These are phyloP conservation scores for Orbicella faveolata DNA, from an alignment of 64 coral and sea anemone species.

Conservation along the genomic window DNA sequence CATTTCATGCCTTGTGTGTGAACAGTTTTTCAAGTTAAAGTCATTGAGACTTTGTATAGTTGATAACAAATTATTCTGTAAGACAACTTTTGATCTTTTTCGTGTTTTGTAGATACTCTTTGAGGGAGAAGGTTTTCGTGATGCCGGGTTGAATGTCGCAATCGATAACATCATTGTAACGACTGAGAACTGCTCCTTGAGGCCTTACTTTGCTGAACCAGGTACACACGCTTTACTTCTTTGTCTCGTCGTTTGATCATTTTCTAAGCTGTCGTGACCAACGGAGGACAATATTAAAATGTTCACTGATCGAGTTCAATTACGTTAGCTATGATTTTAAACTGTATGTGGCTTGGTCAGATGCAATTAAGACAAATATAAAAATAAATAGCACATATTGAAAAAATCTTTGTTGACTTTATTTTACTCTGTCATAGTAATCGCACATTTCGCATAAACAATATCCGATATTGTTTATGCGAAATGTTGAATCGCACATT, in stretches of 20 bases:
- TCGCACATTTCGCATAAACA: no score
- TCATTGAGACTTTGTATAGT: not conserved
- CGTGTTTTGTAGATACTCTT: not conserved
- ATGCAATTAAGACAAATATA: no score
- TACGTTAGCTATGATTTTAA: no score
- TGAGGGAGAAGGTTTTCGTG: not conserved
- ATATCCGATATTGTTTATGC: no score
- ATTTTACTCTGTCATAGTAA: no score
- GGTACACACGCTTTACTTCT: not conserved
- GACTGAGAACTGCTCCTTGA: not conserved
- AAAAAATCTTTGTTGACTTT: no score
- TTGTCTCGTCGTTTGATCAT: not conserved
- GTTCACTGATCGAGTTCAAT: no score
- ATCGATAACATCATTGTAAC: not conserved
- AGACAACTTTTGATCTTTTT: not conserved
- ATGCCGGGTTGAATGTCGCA: not conserved
- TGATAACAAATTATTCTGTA: not conserved
- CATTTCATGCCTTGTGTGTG: not conserved
- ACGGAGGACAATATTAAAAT: no score
- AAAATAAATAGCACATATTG: no score
- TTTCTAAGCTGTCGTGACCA: not conserved
- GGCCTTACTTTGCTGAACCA: conserved; percentile 4
- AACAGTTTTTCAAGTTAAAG: not conserved
- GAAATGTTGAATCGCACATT: no score
- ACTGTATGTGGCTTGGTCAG: no score